Percentiles rank a stretch among this genome's conserved stretches.
Evolutionary conservation across 2,888 invertebrate genomes (phyloP).

Genomic region (Tetragonula carbonaria): DNA sequence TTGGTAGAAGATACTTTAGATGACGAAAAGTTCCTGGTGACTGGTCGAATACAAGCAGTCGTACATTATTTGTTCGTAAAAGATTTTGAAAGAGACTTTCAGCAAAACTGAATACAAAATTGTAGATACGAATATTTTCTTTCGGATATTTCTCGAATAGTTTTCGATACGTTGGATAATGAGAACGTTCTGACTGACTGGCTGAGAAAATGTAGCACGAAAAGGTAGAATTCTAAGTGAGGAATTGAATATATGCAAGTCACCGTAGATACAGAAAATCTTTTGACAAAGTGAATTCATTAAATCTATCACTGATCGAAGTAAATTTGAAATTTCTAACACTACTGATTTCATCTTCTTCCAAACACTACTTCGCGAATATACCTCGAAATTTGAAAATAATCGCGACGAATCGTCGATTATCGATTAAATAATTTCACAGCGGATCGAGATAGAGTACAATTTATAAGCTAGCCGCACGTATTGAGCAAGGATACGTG

Average conservation of each 20-base stretch:
- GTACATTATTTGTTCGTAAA: neutral
- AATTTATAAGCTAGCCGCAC: slow-evolving; percentile 10
- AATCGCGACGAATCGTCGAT: neutral
- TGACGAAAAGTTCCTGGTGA: neutral
- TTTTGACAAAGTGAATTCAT: neutral
- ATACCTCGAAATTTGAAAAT: neutral
- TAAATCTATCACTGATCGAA: neutral
- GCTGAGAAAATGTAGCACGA: too few relatives aligned
- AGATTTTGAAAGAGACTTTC: neutral
- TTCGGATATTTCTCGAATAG: too few relatives aligned
- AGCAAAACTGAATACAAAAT: neutral
- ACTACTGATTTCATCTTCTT: neutral
- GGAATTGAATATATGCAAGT: too few relatives aligned
- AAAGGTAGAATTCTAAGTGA: too few relatives aligned
- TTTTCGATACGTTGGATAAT: too few relatives aligned
- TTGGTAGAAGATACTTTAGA: neutral
- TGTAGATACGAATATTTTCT: neutral
- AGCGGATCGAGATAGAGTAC: neutral
- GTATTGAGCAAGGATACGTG: slow-evolving; percentile 10
- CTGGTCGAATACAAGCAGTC: neutral
- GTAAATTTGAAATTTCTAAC: neutral
- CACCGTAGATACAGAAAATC: too few relatives aligned
- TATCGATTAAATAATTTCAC: neutral
- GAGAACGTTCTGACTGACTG: too few relatives aligned
- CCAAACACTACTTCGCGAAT: neutral